phyloP scores from a whole-genome alignment of 1,140 invertebrate species.

The Calosoma granatense region DNA sequence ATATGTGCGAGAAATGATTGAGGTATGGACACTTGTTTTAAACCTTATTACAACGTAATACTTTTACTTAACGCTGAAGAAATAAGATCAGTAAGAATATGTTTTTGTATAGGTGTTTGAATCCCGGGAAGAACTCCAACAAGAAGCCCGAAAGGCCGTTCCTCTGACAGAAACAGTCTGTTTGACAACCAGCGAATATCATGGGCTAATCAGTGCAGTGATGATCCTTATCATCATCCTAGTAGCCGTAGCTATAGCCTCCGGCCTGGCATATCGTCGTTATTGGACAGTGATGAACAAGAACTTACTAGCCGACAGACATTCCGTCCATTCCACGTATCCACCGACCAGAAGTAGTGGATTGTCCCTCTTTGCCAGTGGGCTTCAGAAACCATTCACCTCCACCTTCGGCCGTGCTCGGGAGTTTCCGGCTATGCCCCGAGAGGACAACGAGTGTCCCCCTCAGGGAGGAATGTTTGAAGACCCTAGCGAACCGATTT shows the following conservation, averaged over 20 bases:
- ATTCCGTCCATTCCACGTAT: constrained; percentile 24
- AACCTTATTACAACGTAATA: neutral
- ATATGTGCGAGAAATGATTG: constrained; percentile 77
- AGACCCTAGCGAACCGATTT: constrained; percentile 86
- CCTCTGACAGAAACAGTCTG: constrained; percentile 55
- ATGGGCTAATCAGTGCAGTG: constrained; percentile 60
- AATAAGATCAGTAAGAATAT: neutral
- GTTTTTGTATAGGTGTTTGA: constrained; percentile 46
- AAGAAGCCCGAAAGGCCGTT: constrained; percentile 47
- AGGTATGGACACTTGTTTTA: constrained; percentile 41
- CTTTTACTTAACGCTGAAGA: neutral
- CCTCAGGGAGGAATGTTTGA: constrained; percentile 44
- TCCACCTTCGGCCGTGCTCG: constrained; percentile 33
- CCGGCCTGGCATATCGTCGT: constrained; percentile 55
- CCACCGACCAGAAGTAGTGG: constrained; percentile 28
- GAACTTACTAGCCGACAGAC: constrained; percentile 48
- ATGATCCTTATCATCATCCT: constrained; percentile 58
- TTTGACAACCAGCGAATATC: constrained; percentile 63
- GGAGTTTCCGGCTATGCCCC: constrained; percentile 27
- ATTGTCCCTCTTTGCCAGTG: constrained; percentile 24
- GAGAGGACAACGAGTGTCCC: constrained; percentile 23
- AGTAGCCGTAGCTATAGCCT: constrained; percentile 49
- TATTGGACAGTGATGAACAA: constrained; percentile 61
- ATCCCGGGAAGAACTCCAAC: constrained; percentile 58
- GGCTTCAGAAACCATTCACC: constrained; percentile 27